Evolutionary conservation across 2,888 invertebrate species (phyloP).

Genomic region (Rotaria socialis): DNA sequence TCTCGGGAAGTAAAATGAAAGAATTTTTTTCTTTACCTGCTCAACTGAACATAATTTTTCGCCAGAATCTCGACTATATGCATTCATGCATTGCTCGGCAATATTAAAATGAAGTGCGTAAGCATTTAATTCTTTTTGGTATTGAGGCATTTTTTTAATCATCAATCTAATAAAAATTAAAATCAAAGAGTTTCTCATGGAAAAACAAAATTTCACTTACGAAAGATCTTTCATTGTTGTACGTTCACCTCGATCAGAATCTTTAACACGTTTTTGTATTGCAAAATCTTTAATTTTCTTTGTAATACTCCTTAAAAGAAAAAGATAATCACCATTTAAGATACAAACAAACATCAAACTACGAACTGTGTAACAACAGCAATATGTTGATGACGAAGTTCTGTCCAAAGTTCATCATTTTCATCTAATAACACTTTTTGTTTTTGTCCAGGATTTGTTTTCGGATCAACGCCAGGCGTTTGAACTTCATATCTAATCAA

Average conservation of each 20-base stretch:
- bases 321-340: neutral
- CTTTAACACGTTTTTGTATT: constrained; percentile 64
- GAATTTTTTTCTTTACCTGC: neutral
- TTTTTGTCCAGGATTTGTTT: constrained; percentile 65
- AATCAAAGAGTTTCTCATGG: neutral
- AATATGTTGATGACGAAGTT: constrained; percentile 94
- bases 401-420: constrained; percentile 96
- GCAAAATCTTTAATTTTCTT: constrained; percentile 95
- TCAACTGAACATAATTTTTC: constrained; percentile 32
- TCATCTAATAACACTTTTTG: constrained; percentile 86
- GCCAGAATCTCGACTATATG: constrained; percentile 69
- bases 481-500: constrained; percentile 3
- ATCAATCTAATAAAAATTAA: constrained; percentile 71
- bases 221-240: constrained; percentile 57
- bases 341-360: neutral
- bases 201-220: neutral
- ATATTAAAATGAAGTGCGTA: constrained; percentile 96
- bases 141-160: constrained; percentile 99
- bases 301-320: constrained; percentile 72
- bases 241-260: constrained; percentile 64
- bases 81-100: constrained; percentile 98
- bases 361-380: constrained; percentile 87
- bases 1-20: too few relatives aligned
- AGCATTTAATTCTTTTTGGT: constrained; percentile 96
- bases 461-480: neutral